A percentile compares a stretch with the other conserved stretches of the same genome.
Conservation (phyloP, 2,113 vertebrate species). For the rat (Rattus norvegicus) region GRCr8 NC_086022.1:94389001-94389500, state of each 20-base stretch:
- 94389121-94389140: neutral
- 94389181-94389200: neutral
- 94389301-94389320: neutral
- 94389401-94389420: neutral
- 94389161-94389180: neutral
- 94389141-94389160: neutral
- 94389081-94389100: neutral
- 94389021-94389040: neutral
- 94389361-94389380: neutral
- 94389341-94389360: neutral
- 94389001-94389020: neutral
- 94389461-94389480: neutral
- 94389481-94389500: neutral
- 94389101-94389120: neutral
- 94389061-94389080: neutral
- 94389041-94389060: neutral
- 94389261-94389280: neutral
- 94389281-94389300: neutral
- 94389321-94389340: neutral
- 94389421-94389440: neutral
- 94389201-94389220: too few relatives aligned
- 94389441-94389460: neutral
- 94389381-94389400: neutral
- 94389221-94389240: neutral
- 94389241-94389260: neutral